Evolutionary conservation across 2,888 invertebrate species (phyloP).

Genomic region (Chrysolina haemoptera): DNA sequence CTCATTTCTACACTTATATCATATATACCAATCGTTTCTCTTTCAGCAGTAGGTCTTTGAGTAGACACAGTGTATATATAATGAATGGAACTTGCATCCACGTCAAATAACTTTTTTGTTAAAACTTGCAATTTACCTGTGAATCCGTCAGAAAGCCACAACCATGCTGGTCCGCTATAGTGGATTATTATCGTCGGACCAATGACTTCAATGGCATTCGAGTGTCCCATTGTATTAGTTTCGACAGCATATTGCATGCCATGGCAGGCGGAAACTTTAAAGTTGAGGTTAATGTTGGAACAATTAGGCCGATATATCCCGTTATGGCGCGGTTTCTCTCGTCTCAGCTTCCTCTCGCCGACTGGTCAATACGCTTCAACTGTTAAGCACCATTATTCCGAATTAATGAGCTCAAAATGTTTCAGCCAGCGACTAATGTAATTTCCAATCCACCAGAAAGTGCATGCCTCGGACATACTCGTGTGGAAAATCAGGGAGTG

Average conservation of each 20-base stretch:
- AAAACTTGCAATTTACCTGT: background rate
- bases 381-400: background rate
- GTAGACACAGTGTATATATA: no score
- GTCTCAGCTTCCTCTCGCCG: background rate
- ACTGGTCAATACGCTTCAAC: conserved; percentile 9
- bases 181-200: background rate
- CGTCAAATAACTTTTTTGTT: background rate
- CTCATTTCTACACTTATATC: no score
- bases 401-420: background rate
- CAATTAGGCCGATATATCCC: conserved; percentile 6
- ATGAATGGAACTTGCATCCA: background rate
- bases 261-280: conserved; percentile 1
- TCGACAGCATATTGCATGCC: conserved; percentile 1
- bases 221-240: conserved; percentile 4
- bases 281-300: conserved; percentile 8
- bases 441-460: background rate
- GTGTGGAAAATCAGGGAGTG: background rate
- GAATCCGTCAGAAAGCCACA: background rate
- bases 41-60: no score
- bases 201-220: background rate
- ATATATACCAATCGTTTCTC: no score
- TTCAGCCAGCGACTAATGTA: background rate
- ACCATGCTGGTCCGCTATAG: background rate
- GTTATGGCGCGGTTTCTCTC: conserved; percentile 4
- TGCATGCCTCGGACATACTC: background rate